Conservation (phyloP, 1,140 invertebrate genomes). For the Neodiprion fabricii region DNA sequence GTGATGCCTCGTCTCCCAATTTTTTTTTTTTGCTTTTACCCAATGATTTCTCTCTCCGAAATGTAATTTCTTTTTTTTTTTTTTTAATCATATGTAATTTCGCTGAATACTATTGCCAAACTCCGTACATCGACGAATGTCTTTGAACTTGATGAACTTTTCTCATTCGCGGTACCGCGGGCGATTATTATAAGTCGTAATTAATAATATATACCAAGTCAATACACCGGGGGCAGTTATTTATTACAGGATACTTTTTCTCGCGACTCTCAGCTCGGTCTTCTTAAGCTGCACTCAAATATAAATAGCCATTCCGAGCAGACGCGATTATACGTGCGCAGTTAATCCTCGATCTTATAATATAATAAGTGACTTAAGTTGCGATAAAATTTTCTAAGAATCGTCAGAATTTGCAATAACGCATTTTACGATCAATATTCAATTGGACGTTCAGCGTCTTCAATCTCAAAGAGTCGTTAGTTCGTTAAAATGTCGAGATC, state of each 20-base stretch:
- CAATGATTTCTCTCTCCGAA: no score
- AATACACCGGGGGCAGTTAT: not conserved
- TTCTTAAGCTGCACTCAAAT: slow-evolving; percentile 33
- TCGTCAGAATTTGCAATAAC: not conserved
- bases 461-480: not conserved
- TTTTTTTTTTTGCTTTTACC: no score
- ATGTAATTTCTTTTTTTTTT: no score
- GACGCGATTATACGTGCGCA: slow-evolving; percentile 17
- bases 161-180: not conserved
- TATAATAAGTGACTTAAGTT: no score
- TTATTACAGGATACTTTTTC: slow-evolving; percentile 60
- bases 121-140: not conserved
- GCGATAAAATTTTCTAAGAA: no score
- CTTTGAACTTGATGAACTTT: not conserved
- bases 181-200: not conserved
- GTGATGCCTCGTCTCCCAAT: no score
- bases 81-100: not conserved
- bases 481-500: not conserved
- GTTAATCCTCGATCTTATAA: not conserved
- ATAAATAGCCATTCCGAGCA: slow-evolving; percentile 49
- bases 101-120: not conserved
- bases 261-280: slow-evolving; percentile 40
- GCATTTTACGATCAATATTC: not conserved
- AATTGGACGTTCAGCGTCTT: not conserved
- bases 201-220: no score